Base-by-base conservation (phyloP, 2,888 invertebrate genomes). In the Chrysotoxum bicinctum region DNA sequence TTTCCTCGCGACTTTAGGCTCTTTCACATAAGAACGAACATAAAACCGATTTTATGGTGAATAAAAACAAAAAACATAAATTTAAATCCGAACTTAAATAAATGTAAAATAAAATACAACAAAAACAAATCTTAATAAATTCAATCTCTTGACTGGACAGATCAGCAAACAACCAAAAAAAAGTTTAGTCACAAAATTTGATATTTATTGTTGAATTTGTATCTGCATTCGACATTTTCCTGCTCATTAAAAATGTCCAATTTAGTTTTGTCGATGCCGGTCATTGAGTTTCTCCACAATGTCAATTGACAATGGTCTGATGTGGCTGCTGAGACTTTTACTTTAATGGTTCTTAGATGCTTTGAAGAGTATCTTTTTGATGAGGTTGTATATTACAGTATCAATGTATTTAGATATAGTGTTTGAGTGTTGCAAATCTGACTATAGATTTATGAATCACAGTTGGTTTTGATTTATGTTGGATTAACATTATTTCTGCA, bases 161-260 rank as follows among this genome's bases (percentile, higher is more conserved):
- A 19, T 52, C 58, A 58, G 54, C 76, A 69, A 40, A 56, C 76
- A 73, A 85, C 21, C 70, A 66, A 69, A 72, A 72, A 75, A 85
- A 85, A 73, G 72, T 77, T 81, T 80, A 85, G 85, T 85, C 85
- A 85, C 77, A 85, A 43, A 52, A 64, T 73, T 43, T 68, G 81
- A 69, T 48, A 56, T 23, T 81, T 66, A 62, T 81, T 72, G 26
- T 72, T 68, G 62, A 56, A 56, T 48, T 56, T 69, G 75, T 37
- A 43, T 75, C 66, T 80, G 83, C 64, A 80, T 72, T 69, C 77
- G 73, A 77, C 85, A 85, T 85, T 81, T 81, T 77, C 30, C 37
- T 26, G 76, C 62, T 81, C 81, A 73, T 76, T 76, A 69, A 81
- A 80, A 83, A 60, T 68, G 32, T 75, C 52, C 76, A 72, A 80